phyloP scores from a whole-genome alignment of 2,888 invertebrate species.

The Plemyria rubiginata region DNA sequence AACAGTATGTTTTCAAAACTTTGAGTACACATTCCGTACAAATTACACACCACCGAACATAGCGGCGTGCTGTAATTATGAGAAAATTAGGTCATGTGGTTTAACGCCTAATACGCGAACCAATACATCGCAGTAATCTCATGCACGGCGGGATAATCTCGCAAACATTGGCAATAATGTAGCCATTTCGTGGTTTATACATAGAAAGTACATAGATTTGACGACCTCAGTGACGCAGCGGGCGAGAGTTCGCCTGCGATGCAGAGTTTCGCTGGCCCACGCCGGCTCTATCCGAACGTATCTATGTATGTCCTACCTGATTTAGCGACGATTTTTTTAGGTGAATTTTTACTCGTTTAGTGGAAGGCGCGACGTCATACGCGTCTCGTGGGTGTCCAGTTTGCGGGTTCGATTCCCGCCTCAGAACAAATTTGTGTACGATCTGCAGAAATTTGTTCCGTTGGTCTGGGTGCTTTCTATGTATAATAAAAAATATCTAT shows the following conservation, averaged over 20 bases:
- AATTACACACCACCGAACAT: conserved; percentile 5
- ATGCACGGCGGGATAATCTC: conserved; percentile 5
- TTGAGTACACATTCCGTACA: background rate
- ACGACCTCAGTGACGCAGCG: too few relatives aligned
- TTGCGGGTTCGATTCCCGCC: too few relatives aligned
- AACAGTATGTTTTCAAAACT: too few relatives aligned
- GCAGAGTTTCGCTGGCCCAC: conserved; percentile 31
- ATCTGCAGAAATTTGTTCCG: too few relatives aligned
- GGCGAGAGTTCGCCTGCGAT: too few relatives aligned
- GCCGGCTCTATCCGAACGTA: conserved; percentile 46
- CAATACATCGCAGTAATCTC: conserved; percentile 26
- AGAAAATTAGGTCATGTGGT: conserved; percentile 45
- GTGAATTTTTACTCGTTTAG: conserved; percentile 81
- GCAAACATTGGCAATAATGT: background rate
- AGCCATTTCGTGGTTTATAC: conserved; percentile 1
- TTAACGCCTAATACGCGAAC: conserved; percentile 39
- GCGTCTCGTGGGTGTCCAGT: conserved; percentile 71
- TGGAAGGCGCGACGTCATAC: conserved; percentile 77
- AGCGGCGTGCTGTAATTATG: conserved; percentile 29
- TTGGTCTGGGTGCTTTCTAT: too few relatives aligned
- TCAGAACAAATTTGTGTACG: too few relatives aligned
- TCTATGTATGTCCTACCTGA: conserved; percentile 71
- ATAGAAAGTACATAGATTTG: too few relatives aligned
- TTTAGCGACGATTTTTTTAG: conserved; percentile 78
- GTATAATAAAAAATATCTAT: too few relatives aligned